These are phyloP conservation scores for Syrphus vitripennis DNA, from an alignment of 2,888 invertebrate species.

Conservation along the genomic window DNA sequence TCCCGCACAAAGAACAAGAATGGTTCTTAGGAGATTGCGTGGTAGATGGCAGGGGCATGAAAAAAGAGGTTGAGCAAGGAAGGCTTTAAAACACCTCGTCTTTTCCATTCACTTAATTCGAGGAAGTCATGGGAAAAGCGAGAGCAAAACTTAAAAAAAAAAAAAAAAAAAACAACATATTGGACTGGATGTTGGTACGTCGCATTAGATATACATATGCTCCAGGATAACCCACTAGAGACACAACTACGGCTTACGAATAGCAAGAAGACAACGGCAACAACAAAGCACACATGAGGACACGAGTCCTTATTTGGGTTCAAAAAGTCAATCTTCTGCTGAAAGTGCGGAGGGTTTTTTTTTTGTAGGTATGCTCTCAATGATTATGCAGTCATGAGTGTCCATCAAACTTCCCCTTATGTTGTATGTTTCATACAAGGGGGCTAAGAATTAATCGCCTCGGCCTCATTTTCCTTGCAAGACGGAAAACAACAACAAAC, in stretches of 20 bases:
- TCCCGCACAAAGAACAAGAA: slow-evolving; percentile 35
- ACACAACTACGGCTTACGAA: background rate
- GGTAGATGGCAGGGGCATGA: background rate
- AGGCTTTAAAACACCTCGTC: background rate
- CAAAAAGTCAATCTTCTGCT: slow-evolving; percentile 55
- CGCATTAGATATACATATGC: slow-evolving; percentile 37
- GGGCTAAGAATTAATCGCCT: slow-evolving; percentile 42
- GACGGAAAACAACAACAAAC: slow-evolving; percentile 8
- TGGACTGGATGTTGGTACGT: slow-evolving; percentile 52
- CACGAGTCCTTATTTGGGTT: slow-evolving; percentile 51
- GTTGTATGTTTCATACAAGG: background rate
- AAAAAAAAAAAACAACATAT: slow-evolving; percentile 8
- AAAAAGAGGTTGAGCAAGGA: background rate
- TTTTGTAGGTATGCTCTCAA: background rate
- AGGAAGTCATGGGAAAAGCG: slow-evolving; percentile 27
- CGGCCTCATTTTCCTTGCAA: slow-evolving; percentile 53
- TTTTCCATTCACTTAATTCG: slow-evolving; percentile 3
- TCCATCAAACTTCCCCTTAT: slow-evolving; percentile 59
- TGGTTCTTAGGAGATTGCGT: slow-evolving; percentile 46
- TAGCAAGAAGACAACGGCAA: background rate
- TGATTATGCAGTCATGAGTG: slow-evolving; percentile 65
- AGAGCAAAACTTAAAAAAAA: slow-evolving; percentile 2
- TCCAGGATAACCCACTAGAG: slow-evolving; percentile 43
- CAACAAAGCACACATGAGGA: slow-evolving; percentile 21
- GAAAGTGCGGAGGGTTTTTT: background rate